Base-by-base conservation (phyloP, 2,113 vertebrate genomes). In the Carettochelys insculpta region DNA sequence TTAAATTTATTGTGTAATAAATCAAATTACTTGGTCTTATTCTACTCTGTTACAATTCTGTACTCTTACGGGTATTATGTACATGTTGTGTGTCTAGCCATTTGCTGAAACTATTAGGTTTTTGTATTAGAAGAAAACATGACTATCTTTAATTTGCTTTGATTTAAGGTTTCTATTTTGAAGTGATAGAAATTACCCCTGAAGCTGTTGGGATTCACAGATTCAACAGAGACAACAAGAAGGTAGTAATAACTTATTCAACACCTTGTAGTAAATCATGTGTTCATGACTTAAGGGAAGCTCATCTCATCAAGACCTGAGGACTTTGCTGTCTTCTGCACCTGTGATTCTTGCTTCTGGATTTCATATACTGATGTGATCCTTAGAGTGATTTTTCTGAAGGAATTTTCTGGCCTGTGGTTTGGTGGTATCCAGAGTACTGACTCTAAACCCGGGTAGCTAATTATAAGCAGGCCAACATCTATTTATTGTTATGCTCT, bases 161-260 rank as follows among this genome's bases (percentile, higher is more conserved):
- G 19, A 54, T 95, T 92, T 96, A 68, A 98, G 98, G 98, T 75
- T 98, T 99, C 97, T 99, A 99, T 97, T 99, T 98, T 95, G 99
- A 99, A 87, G 98, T 98, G 17, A 97, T 98, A 98, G 99, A 99
- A 97, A 99, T 99, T 96, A 99, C 98, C 5, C 99, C 99, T 58
- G 97, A 98, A 56, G 98, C 97, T 3, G 94, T 94, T 3, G 99
- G 99, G 14, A 95, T 98, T 85, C 97, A 99, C 77, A 98, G 98
- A 95, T 99, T 99, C 85, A 97, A 98, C 89, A 79, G 83, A 9
- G 94, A 98, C 8, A 97, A 98, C 95, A 83, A n/a, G 22, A 94
- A 98, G 98, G 99, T 99, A 95, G 6, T 83, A 77, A 68, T 83
- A 86, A 84, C 45, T 75, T 94, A 31, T 75, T 85, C 92, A 56